Percentiles rank a stretch among this genome's conserved stretches.
Conservation (phyloP, 2,797 vertebrate genomes). For the Pangasius djambal region DNA sequence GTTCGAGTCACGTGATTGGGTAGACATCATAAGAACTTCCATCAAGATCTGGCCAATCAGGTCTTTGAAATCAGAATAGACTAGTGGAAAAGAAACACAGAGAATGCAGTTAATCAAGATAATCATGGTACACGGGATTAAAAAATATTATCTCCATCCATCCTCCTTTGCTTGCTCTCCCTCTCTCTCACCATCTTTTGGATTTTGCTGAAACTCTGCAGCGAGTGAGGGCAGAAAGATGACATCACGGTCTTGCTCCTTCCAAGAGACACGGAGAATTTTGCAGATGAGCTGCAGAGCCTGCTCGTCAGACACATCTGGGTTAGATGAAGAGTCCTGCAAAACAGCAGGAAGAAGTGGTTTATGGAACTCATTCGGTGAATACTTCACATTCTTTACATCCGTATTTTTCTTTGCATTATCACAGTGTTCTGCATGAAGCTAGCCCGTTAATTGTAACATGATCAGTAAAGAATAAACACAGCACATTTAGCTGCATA, state of each 20-base stretch:
- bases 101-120: background rate
- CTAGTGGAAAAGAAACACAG: conserved; percentile 69
- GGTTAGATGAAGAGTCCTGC: conserved; percentile 87
- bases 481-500: background rate
- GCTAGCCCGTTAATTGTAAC: background rate
- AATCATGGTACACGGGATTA: background rate
- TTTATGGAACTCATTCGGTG: background rate
- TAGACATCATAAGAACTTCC: conserved; percentile 99
- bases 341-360: background rate
- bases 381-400: background rate
- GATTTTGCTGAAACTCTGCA: conserved; percentile 91
- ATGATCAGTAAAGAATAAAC: background rate
- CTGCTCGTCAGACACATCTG: conserved; percentile 95
- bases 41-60: conserved; percentile 98
- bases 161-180: background rate
- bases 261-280: conserved; percentile 98
- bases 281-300: conserved; percentile 98
- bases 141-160: background rate
- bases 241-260: conserved; percentile 95
- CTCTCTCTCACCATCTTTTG: conserved; percentile 85
- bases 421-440: background rate
- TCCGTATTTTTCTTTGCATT: background rate
- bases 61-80: conserved; percentile 97
- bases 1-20: conserved; percentile 91
- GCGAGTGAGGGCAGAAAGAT: conserved; percentile 94